Conservation (phyloP, 2,888 invertebrate species). For the Melanchra persicariae region DNA sequence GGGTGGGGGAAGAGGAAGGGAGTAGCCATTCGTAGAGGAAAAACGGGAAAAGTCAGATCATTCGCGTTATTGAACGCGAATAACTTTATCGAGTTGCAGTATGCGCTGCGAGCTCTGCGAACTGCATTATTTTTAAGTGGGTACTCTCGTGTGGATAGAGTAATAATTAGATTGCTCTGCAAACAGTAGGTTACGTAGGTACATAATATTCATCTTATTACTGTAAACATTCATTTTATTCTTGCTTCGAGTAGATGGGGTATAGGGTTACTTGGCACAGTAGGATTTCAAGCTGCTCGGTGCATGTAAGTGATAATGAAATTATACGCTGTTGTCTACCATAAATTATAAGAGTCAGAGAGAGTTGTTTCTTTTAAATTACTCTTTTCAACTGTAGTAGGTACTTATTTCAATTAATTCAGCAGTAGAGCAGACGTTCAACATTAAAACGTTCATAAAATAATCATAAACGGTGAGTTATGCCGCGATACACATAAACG, state of each 20-base stretch:
- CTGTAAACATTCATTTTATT: constrained; percentile 19
- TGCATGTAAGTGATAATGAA: constrained; percentile 5
- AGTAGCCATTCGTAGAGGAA: constrained; percentile 82
- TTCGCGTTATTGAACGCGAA: constrained; percentile 89
- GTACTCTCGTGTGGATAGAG: constrained; percentile 39
- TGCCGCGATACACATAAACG: constrained; percentile 71
- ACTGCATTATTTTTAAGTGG: constrained; percentile 53
- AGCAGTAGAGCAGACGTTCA: constrained; percentile 30
- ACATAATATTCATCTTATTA: background rate
- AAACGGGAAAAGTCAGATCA: constrained; percentile 89
- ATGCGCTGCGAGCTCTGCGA: constrained; percentile 70
- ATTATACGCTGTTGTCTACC: background rate
- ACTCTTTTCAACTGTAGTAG: constrained; percentile 2
- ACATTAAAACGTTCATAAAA: constrained; percentile 70
- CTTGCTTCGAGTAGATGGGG: background rate
- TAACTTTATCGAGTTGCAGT: constrained; percentile 87
- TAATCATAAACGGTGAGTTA: constrained; percentile 74
- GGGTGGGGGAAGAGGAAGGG: constrained; percentile 66
- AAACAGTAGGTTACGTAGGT: constrained; percentile 1
- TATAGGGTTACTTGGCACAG: background rate
- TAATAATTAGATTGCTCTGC: constrained; percentile 41
- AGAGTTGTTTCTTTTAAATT: constrained; percentile 7
- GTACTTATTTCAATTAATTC: constrained; percentile 44
- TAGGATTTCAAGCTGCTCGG: background rate
- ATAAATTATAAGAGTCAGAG: background rate